A percentile compares a stretch with the other conserved stretches of the same genome.
Conservation (phyloP, 1,140 invertebrate species). For the Tyrophagus putrescentiae region DNA sequence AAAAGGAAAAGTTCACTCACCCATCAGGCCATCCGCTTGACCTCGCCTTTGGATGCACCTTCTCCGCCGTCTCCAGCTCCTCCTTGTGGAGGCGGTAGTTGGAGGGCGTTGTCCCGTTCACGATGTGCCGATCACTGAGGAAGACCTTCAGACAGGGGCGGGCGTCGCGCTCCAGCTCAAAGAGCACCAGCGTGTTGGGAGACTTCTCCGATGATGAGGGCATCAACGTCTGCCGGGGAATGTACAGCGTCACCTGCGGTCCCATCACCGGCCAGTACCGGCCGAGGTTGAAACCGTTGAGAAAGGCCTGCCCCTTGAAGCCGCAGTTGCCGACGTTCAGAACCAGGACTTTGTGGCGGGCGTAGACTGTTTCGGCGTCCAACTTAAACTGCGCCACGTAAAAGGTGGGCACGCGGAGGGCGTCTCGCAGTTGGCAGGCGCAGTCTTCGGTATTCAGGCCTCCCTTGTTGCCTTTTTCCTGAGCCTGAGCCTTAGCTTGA, state of each 20-base stretch:
- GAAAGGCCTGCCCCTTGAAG: slow-evolving; percentile 29
- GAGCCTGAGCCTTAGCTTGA: neutral
- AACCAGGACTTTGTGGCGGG: neutral
- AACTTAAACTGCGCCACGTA: neutral
- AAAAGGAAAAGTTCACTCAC: too few relatives aligned
- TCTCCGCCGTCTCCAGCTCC: too few relatives aligned
- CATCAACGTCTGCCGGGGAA: slow-evolving; percentile 32
- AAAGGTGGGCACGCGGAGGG: neutral
- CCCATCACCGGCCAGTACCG: slow-evolving; percentile 42
- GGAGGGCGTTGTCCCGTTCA: neutral
- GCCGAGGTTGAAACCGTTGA: slow-evolving; percentile 49
- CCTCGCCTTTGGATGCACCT: too few relatives aligned
- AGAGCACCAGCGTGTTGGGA: slow-evolving; percentile 7
- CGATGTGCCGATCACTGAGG: neutral
- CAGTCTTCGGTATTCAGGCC: neutral
- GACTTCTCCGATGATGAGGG: neutral
- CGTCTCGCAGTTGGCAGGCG: neutral
- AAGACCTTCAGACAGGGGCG: neutral
- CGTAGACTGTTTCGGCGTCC: neutral
- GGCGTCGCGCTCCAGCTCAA: slow-evolving; percentile 14
- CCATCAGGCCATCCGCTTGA: too few relatives aligned
- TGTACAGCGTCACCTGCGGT: slow-evolving; percentile 43
- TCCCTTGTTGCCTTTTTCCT: slow-evolving; percentile 1
- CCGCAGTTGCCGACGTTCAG: neutral
- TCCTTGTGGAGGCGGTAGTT: too few relatives aligned